Percentiles rank a stretch among this genome's conserved stretches.
Conservation (phyloP, 2,888 invertebrate species). For the Neoitamus cyanurus region DNA sequence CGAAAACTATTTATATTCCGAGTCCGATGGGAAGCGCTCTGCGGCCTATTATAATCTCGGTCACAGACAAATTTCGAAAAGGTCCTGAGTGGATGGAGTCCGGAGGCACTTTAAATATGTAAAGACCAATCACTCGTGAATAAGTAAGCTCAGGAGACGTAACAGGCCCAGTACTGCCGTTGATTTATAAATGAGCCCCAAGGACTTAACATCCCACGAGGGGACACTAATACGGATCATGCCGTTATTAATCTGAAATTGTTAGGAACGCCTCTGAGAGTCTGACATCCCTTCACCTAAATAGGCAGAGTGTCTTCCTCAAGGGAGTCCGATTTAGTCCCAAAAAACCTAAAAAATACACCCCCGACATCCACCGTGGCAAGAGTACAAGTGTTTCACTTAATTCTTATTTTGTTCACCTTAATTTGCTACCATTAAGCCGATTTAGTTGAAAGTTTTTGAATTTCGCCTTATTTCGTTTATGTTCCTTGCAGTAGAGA, state of each 20-base stretch:
- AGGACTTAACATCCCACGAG: not conserved
- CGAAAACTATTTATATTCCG: not conserved
- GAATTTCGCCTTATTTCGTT: not conserved
- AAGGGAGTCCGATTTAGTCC: not conserved
- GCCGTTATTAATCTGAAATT: not conserved
- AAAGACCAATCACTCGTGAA: not conserved
- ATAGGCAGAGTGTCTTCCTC: not conserved
- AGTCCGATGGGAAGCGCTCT: not conserved
- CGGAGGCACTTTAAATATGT: not conserved
- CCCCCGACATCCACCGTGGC: not conserved
- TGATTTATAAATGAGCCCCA: not conserved
- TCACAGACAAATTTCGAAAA: not conserved
- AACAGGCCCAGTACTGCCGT: not conserved
- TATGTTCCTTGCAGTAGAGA: not conserved
- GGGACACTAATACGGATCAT: not conserved
- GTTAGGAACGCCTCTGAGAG: not conserved
- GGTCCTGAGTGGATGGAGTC: not conserved
- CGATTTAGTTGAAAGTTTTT: not conserved
- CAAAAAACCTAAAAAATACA: not conserved
- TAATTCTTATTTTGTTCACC: not conserved
- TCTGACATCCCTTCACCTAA: not conserved
- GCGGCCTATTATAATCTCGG: not conserved
- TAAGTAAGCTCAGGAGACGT: not conserved
- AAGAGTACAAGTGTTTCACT: not conserved
- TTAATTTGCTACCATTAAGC: not conserved